Conservation (phyloP, 2,888 invertebrate genomes). For the Prionchulus punctatus region DNA sequence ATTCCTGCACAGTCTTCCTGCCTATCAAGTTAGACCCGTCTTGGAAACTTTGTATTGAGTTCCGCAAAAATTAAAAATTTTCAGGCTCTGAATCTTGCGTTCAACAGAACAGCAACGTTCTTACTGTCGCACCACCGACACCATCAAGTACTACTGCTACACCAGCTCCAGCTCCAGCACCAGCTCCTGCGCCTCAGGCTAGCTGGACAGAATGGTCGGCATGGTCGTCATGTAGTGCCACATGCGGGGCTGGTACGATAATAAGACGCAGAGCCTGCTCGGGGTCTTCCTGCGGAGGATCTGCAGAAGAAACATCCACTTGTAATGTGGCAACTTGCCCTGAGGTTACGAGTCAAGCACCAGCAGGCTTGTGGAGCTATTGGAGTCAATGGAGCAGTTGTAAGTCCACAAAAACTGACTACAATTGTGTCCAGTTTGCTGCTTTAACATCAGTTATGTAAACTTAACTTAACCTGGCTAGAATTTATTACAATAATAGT, state of each 20-base stretch:
- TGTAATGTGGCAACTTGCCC: background rate
- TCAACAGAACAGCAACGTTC: background rate
- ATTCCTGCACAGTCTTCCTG: background rate
- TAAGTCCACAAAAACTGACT: too few relatives aligned
- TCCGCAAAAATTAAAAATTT: background rate
- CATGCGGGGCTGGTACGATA: slow-evolving; percentile 23
- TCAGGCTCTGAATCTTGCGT: background rate
- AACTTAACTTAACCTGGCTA: too few relatives aligned
- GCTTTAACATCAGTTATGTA: too few relatives aligned
- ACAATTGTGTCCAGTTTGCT: too few relatives aligned
- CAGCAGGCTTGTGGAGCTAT: background rate
- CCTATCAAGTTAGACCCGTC: background rate
- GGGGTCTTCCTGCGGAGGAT: slow-evolving; percentile 25
- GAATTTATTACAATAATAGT: background rate
- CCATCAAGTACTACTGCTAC: background rate
- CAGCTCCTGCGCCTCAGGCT: background rate
- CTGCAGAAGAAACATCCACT: slow-evolving; percentile 13
- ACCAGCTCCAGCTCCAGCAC: background rate
- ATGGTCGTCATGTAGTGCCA: slow-evolving; percentile 10
- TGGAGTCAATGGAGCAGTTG: background rate
- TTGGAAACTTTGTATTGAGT: too few relatives aligned
- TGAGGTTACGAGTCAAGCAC: too few relatives aligned
- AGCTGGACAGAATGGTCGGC: slow-evolving; percentile 22
- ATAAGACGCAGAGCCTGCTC: background rate
- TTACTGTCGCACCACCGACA: background rate